Evolutionary conservation across 2,888 invertebrate species (phyloP), one percentile per base, ranked within the genome.

Genomic region (Acanthococcus lagerstroemiae): DNA sequence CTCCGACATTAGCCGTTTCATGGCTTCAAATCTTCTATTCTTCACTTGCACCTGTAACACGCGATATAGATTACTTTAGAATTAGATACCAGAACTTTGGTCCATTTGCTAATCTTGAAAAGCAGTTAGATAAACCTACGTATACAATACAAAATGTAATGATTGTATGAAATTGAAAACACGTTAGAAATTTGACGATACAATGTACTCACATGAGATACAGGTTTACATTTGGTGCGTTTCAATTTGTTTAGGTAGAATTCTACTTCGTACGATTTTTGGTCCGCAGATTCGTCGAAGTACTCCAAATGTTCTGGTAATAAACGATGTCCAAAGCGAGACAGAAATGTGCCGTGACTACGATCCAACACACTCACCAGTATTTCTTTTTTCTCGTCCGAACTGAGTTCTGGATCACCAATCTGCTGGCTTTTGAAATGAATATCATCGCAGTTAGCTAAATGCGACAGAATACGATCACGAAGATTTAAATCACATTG

Each of bases 361-460:
- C 82, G 81, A 15, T 79, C 75, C 68, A 87, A 84, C 9, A 88
- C 73, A 19, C 83, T 78, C 56, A 77, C 74, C 0, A 88, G 88
- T 70, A 90, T 85, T 71, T 79, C 75, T 71, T 81, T 78, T 77
- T 90, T 93, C 71, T 93, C 87, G 19, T 77, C 74, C 1, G 79
- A 76, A 4, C 81, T 82, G 56, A 93, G 75, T 73, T 92, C 90
- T 0, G 82, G 81, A 75, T 92, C 90, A 72, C 84, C 83, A 56
- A 85, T 80, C 76, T 90, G 91, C 74, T 93, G 88, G 73, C 86
- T 89, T 78, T 88, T 90, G 72, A 93, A 90, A 69, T 83, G 54
- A 54, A 63, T 25, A 24, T 52, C 30, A 3, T 50, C 24, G 17
- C 24, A 26, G 25, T 24, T 63, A 9, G 52, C 52, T 54, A 63